Evolutionary conservation across 2,888 invertebrate species (phyloP), one percentile per base, ranked within the genome.

Genomic region (Sabatieria punctata): DNA sequence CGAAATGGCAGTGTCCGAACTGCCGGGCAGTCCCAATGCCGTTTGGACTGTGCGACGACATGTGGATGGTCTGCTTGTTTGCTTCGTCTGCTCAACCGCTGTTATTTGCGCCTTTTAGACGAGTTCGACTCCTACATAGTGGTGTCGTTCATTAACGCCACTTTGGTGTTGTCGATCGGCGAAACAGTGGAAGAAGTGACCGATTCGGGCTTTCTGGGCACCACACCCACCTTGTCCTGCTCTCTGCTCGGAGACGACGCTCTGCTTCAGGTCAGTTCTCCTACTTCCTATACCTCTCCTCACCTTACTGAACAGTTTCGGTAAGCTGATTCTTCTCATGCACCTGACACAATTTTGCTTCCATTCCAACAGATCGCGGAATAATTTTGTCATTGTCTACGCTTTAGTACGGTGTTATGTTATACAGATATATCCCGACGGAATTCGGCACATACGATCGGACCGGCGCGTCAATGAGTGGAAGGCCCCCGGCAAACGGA

Each of bases 111-210:
- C 15, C 22, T 45, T 53, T 52, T 80, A 91, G 93, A 95, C 75
- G 85, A 85, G 68, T 93, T 76, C 75, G 97, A 97, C 76, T 86
- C 95, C 45, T 97, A 95, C 75, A 99, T 97, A 76, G 89, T 97
- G 68, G 97, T 97, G 60, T 97, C 97, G 43, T 97, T 97, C 80
- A 85, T 91, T 53, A 84, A 83, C 67, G 97, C 97, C 57, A 99
- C 97, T 18, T 77, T 99, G 63, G 97, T 97, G 54, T 76, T 99
- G 61, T 91, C 91, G 59, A 97, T 99, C 66, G 97, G 97, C 57
- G 97, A 97, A 71, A 97, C 95, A 15, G 97, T 99, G n/a, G 97
- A 99, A 71, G 97, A 99, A 79, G 97, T 97, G 23, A 91, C 95
- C 0, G 97, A 99, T 70, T 95, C 95, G 52, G 97, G 97, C 39